phyloP scores from a whole-genome alignment of 2,888 invertebrate genomes.

The Osedax frankpressi region DNA sequence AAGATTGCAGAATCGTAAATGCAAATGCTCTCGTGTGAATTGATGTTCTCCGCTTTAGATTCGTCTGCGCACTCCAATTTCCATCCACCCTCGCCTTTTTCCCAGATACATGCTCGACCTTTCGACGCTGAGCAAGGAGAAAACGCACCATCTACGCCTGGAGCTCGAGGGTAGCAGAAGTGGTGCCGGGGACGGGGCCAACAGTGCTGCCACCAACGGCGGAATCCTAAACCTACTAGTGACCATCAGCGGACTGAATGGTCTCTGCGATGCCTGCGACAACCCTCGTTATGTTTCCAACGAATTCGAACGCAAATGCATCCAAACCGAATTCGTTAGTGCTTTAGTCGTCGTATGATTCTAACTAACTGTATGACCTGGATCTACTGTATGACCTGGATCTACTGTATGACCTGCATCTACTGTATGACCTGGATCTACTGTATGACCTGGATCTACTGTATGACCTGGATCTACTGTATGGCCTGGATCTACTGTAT shows the following conservation, averaged over 20 bases:
- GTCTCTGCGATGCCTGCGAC: not conserved
- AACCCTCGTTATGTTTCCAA: not conserved
- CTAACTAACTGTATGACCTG: too few species aligned
- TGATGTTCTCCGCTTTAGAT: too few species aligned
- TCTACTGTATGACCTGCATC: too few species aligned
- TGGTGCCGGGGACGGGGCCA: slow-evolving; percentile 75
- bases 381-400: too few species aligned
- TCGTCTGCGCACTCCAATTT: too few species aligned
- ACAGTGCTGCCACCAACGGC: slow-evolving; percentile 64
- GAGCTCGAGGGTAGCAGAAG: slow-evolving; percentile 61
- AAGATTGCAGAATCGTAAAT: too few species aligned
- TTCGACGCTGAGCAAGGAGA: slow-evolving; percentile 68
- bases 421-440: too few species aligned
- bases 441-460: too few species aligned
- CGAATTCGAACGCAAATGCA: not conserved
- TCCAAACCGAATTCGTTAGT: not conserved
- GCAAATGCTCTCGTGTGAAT: too few species aligned
- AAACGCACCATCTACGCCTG: slow-evolving; percentile 76
- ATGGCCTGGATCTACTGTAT: too few species aligned
- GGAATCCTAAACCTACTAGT: slow-evolving; percentile 69
- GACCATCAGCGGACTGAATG: slow-evolving; percentile 67
- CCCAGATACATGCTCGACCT: slow-evolving; percentile 71
- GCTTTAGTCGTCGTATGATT: too few species aligned
- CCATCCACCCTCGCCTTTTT: not conserved
- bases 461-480: too few species aligned